phyloP scores from a whole-genome alignment of 2,797 vertebrate genomes.

The Thripadectes ignobilis region DNA sequence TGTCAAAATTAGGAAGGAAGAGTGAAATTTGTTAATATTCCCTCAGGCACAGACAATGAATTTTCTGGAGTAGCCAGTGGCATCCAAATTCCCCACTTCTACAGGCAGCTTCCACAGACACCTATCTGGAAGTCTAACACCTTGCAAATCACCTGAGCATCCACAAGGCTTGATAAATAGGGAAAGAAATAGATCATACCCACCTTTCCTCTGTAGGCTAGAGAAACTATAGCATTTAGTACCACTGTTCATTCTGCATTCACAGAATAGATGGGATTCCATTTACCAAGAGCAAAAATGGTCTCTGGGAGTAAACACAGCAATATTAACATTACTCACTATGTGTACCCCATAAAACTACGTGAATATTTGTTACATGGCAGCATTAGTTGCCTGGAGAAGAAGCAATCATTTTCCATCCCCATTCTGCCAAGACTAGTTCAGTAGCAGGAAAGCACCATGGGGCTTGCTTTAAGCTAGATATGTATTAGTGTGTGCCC shows the following conservation, averaged over 20 bases:
- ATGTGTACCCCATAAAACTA: not conserved
- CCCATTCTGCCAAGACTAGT: not conserved
- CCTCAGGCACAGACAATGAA: not conserved
- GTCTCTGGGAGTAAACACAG: not conserved
- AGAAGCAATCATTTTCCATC: not conserved
- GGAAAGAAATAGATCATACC: not conserved
- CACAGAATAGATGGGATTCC: not conserved
- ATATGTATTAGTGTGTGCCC: not conserved
- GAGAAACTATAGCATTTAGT: not conserved
- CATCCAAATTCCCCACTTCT: not conserved
- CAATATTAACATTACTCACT: not conserved
- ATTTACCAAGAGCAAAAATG: not conserved
- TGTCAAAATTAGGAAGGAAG: not conserved
- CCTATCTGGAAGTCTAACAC: not conserved
- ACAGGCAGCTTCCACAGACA: not conserved
- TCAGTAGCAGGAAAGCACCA: not conserved
- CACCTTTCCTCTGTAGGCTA: not conserved
- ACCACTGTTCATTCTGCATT: not conserved
- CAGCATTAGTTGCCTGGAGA: not conserved
- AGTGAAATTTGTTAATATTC: not conserved
- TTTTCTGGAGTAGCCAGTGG: not conserved
- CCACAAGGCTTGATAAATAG: fast-evolving
- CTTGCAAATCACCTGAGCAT: not conserved
- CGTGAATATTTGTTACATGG: not conserved
- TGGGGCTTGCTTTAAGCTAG: not conserved